Evolutionary conservation across 2,888 invertebrate species (phyloP), one percentile per base, ranked within the genome.

Genomic region (Criorhina ranunculi): DNA sequence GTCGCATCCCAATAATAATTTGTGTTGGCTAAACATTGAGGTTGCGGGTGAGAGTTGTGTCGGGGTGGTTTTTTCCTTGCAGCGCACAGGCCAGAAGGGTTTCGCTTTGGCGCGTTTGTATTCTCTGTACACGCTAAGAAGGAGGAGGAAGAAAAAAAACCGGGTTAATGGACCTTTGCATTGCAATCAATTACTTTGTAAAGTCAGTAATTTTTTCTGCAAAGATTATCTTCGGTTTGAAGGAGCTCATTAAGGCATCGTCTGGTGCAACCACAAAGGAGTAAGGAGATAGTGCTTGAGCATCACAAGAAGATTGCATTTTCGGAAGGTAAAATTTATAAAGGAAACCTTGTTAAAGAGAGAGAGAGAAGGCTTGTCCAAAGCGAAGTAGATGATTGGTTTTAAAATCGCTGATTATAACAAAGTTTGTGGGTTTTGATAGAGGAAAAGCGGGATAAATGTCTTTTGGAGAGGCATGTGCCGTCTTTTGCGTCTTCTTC

Each of bases 131-230:
- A n/a, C n/a, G n/a, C 59, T 17, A 55, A 67, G 64, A 69, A 59
- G 44, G 49, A 62, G n/a, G n/a, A 53, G 35, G 15, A 11, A 29
- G 12, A 44, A 8, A 51, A 46, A 31, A 51, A 79, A 70, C 44
- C 62, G 73, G 85, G 85, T 85, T 85, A 80, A 85, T 80, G 80
- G 85, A 85, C 85, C 80, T 80, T 85, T 80, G 85, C 73, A 67
- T 83, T 79, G 83, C 75, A 80, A 85, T 85, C 80, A 85, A 85
- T 85, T 85, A 85, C 85, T 85, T 80, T 85, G 85, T 75, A 80
- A 85, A 85, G 42, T 80, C 29, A 42, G 69, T 75, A 85, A 66
- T 85, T 85, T 80, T 24, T 64, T 66, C 75, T 67, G 55, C 80
- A 70, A 70, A 80, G 85, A 85, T 85, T 75, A 85, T 85, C 80